These are phyloP conservation scores for Boloria euphrosyne DNA, from an alignment of 2,888 invertebrate genomes.

Conservation along the genomic window DNA sequence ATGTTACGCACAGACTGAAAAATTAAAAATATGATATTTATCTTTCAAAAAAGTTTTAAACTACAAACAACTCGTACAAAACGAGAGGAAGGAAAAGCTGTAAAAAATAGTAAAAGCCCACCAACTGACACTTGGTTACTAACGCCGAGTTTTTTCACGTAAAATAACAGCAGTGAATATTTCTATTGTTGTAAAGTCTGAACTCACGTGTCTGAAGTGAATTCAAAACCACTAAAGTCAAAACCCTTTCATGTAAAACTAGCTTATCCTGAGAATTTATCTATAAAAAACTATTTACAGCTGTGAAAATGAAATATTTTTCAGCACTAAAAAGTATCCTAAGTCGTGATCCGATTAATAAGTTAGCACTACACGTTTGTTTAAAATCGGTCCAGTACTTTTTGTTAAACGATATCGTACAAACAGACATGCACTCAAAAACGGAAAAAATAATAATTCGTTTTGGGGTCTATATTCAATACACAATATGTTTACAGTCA, in stretches of 20 bases:
- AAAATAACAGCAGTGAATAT: slow-evolving; percentile 24
- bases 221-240: neutral
- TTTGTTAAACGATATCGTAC: no score
- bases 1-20: slow-evolving; percentile 2
- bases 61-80: slow-evolving; percentile 25
- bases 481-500: no score
- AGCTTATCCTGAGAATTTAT: neutral
- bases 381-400: no score
- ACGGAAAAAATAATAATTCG: no score
- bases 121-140: slow-evolving; percentile 31
- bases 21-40: slow-evolving; percentile 13
- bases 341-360: no score
- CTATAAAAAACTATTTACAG: no score
- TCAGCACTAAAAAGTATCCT: no score
- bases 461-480: no score
- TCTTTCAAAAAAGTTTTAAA: slow-evolving; percentile 17
- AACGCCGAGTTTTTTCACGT: slow-evolving; percentile 23
- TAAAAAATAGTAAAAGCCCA: slow-evolving; percentile 16
- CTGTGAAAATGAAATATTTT: no score
- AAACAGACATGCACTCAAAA: no score
- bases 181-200: slow-evolving; percentile 21
- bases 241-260: neutral
- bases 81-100: slow-evolving; percentile 20
- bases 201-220: neutral
- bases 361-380: no score